Percentiles rank a stretch among this genome's conserved stretches.
Conservation (phyloP, 2,113 vertebrate genomes). For the Bos javanicus region DNA sequence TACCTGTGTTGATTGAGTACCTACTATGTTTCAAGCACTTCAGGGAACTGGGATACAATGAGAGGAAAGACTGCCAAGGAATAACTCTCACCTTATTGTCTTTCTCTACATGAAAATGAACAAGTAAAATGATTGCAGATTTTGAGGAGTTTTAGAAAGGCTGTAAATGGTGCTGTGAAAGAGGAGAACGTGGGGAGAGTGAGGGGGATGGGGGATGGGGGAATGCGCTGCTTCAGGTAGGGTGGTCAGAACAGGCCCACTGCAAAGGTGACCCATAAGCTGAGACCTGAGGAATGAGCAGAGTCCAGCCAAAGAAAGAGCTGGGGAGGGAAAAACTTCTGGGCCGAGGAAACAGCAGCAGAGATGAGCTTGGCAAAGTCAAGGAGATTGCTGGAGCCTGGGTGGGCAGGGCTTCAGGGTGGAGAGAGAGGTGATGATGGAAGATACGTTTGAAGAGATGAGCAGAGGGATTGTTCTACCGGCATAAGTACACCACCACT, state of each 20-base stretch:
- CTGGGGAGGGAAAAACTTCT: background rate
- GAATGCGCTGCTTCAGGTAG: background rate
- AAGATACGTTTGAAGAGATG: background rate
- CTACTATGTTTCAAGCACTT: background rate
- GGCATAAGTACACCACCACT: background rate
- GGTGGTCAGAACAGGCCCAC: background rate
- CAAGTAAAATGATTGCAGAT: background rate
- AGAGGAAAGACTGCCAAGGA: background rate
- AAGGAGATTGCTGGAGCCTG: background rate
- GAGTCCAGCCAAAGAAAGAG: background rate
- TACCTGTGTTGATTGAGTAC: background rate
- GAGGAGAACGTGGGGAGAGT: rapidly evolving
- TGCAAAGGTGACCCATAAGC: background rate
- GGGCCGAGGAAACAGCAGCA: background rate
- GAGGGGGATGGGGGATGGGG: background rate
- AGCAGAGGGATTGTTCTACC: rapidly evolving
- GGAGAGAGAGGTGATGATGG: background rate
- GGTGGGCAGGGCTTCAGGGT: background rate
- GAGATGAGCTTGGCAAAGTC: background rate
- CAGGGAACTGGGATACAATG: too few species aligned
- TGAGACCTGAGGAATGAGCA: background rate
- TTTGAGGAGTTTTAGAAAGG: background rate
- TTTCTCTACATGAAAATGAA: background rate
- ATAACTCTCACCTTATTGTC: background rate
- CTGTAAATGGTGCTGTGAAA: background rate